These are phyloP conservation scores for Brachyhypopomus gauderio DNA, from an alignment of 2,113 vertebrate genomes.

Conservation along the genomic window DNA sequence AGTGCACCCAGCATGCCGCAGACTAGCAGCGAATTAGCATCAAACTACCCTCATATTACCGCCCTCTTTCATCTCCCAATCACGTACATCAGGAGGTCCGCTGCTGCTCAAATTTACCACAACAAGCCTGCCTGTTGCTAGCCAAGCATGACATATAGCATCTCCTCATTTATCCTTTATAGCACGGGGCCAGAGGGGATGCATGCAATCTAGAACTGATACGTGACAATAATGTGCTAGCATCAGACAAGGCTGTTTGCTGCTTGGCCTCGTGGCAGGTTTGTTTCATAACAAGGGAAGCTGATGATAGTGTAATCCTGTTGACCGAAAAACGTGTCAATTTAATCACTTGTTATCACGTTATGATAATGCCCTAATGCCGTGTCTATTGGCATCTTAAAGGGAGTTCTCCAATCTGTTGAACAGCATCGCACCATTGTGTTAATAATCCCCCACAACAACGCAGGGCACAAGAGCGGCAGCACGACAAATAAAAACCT, in stretches of 20 bases:
- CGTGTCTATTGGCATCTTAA: conserved; percentile 23
- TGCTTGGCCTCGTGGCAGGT: neutral
- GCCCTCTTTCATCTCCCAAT: conserved; percentile 40
- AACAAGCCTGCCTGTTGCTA: conserved; percentile 30
- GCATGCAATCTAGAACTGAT: neutral
- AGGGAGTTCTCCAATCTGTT: conserved; percentile 41
- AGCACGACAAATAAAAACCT: conserved; percentile 60
- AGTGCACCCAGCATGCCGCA: conserved; percentile 27
- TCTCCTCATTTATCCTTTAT: conserved; percentile 14
- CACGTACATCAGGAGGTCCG: conserved; percentile 43
- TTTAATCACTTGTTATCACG: conserved; percentile 19
- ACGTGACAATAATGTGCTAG: neutral
- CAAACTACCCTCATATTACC: conserved; percentile 44
- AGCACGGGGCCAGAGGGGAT: neutral
- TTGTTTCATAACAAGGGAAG: conserved; percentile 13
- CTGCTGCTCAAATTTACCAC: conserved; percentile 30
- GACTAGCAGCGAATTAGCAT: conserved; percentile 52
- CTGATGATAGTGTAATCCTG: neutral
- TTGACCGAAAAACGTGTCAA: conserved; percentile 21
- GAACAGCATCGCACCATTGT: conserved; percentile 27
- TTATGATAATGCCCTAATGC: conserved; percentile 22
- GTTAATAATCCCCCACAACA: conserved; percentile 52
- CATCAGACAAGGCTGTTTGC: neutral
- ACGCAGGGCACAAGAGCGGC: conserved; percentile 51
- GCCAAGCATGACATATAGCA: conserved; percentile 21